Conservation (phyloP, 2,113 vertebrate species). For the Erythrolamprus reginae region DNA sequence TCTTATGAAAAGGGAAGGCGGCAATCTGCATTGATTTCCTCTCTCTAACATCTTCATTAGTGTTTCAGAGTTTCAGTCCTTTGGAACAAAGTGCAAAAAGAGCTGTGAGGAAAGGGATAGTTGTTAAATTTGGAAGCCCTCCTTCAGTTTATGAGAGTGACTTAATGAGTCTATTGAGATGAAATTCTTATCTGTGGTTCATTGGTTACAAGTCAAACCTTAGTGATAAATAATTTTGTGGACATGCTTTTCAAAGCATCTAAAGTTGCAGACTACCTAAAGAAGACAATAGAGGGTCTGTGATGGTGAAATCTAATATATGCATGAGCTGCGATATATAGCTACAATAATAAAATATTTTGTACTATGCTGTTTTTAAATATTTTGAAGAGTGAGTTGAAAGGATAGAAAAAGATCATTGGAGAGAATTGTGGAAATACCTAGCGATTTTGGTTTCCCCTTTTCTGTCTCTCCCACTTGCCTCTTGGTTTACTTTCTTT, state of each 20-base stretch:
- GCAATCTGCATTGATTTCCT: not conserved
- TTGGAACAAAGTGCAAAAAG: not conserved
- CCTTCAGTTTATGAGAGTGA: not conserved
- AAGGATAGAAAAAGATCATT: not conserved
- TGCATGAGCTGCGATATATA: too few relatives aligned
- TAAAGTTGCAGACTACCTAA: not conserved
- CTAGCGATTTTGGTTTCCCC: not conserved
- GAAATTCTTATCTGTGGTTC: not conserved
- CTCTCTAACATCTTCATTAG: not conserved
- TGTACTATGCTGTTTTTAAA: not conserved
- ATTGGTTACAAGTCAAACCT: not conserved
- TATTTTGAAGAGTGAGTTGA: accelerated
- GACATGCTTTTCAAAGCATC: not conserved
- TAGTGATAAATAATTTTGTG: not conserved
- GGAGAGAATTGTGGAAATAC: not conserved
- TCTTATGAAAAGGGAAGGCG: not conserved
- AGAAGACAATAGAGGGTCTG: not conserved
- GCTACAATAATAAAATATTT: conserved; percentile 5
- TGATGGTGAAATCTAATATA: not conserved
- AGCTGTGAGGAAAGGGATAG: too few relatives aligned
- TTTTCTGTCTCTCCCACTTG: not conserved
- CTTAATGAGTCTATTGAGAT: not conserved
- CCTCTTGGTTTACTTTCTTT: not conserved
- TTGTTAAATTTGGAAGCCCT: not conserved
- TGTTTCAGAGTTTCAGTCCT: not conserved